Evolutionary conservation across 1,140 invertebrate genomes (phyloP), one percentile per base, ranked within the genome.

Genomic region (Atta colombica): DNA sequence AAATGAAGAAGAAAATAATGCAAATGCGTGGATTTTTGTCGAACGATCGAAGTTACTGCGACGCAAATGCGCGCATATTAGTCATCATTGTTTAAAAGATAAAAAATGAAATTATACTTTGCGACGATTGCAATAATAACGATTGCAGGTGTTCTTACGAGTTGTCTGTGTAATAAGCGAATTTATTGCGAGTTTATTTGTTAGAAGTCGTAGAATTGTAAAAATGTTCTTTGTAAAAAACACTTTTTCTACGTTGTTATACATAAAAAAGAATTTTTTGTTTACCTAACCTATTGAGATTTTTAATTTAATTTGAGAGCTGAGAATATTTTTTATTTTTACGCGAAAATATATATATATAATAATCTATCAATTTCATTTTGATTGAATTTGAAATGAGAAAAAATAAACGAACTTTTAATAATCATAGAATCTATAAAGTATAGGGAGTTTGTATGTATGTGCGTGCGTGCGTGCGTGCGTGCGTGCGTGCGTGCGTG

Each of bases 31-130:
- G 4, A 66, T 25, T 25, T 69, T 6, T 6, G 10, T 16, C 18
- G 18, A n/a, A 6, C 31, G 35, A 68, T 39, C 4, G 35, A 14
- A 14, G 8, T 49, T 45, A 6, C 1, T 12, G 35, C 12, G n/a
- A 69, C 6, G 21, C 5, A 49, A 49, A 10, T n/a, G 0, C 35
- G n/a, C 66, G 6, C 65, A 14, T 7, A 1, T 18, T 49, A 3
- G 12, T 49, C 39, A 51, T 69, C 28, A 49, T 2, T 5, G 39
- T 16, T 49, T 7, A 2, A 5, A 25, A 69, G 39, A 69, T 51
- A 69, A 69, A 12, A 49, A 69, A 25, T 25, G 25, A 25, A 25
- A 25, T 25, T 25, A 69, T 69, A 69, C 25, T 69, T 51, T 69
- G 39, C 45, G 21, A 69, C 39, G 0, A 21, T 66, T 4, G 8